Evolutionary conservation across 1,140 invertebrate species (phyloP), one percentile per base, ranked within the genome.

Genomic region (Lysiphlebus fabarum): DNA sequence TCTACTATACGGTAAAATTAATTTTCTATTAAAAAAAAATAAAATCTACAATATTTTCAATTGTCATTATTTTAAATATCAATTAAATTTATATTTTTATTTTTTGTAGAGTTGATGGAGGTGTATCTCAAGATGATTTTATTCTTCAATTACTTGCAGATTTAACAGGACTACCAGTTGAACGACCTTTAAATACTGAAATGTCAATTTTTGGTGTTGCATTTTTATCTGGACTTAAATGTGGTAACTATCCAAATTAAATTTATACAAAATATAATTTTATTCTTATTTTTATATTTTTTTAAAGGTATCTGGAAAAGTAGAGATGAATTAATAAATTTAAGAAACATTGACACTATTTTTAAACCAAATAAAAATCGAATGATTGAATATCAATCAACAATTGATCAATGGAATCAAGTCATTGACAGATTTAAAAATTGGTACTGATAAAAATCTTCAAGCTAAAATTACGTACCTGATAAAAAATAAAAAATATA

Each of bases 61-160:
- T 34, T 36, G 36, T 51, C 10, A 58, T 62, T 53, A 12, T 36
- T 36, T 47, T 4, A 10, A 59, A 11, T 59, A 48, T 53, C 40
- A 45, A 17, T 44, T 26, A 51, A 45, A n/a, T 42, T 10, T 6
- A 34, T 47, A 11, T 49, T 49, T 56, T 26, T 10, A 42, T 43
- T 53, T 37, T 42, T 78, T n/a, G n/a, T n/a, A 96, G 94, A 65
- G 83, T 93, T 43, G 92, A 96, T 76, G 95, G 95, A n/a, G 95
- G 95, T 34, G 93, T 98, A 12, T 89, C 92, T 0, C 85, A 86
- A 58, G 96, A 96, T 76, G 87, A 96, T 75, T 97, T 96, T 71
- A 79, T 97, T 2, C 85, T 90, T 64, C 94, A 97, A 77, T 77
- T 93, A 34, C 82, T 97, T 50, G 86, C 93, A 5, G 90, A 96